Base-by-base conservation (phyloP, 1,140 invertebrate genomes). In the Drosophila kepulauana region DNA sequence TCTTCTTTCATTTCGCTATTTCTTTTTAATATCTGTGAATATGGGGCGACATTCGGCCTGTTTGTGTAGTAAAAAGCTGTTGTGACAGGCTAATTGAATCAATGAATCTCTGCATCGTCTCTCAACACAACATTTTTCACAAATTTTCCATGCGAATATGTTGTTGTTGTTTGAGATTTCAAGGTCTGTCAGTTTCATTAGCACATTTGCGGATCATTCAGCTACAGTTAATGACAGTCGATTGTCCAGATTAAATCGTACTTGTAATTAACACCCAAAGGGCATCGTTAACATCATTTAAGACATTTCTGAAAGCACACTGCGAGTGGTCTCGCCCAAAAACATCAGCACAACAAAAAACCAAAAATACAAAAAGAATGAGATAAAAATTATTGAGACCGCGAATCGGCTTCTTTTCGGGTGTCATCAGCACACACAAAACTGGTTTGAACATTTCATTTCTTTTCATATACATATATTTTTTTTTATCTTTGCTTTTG, bases 211-310 rank as follows among this genome's bases (percentile, higher is more conserved):
- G 63, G 69, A 82, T 88, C 84, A 87, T 88, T 87, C 68, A 75
- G 70, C 78, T 71, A 71, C 67, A 84, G 48, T 81, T 88, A 89
- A 88, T 85, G 81, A 84, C 85, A 75, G 77, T 73, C 78, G 84
- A 88, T 87, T 88, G 84, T 88, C 64, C 81, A 89, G 84, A 88
- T 89, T 75, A 84, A 81, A 80, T 88, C 68, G 79, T 70, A 84
- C 75, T 89, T 72, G 85, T 81, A 88, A 88, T 88, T 84, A 88
- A 89, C 85, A 87, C 84, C 84, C 84, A 89, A 88, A 84, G 84
- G 84, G 84, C 84, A 89, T 88, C 84, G 84, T 89, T 88, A 88
- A 88, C 84, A 89, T 89, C 78, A 88, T 89, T 88, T 81, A 88
- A 75, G 76, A 73, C 80, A 80, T 59, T 80, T 67, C 67, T 61